Percentiles rank a stretch among this genome's conserved stretches.
Evolutionary conservation across 2,888 invertebrate genomes (phyloP).

Genomic region (Athalia cordata): DNA sequence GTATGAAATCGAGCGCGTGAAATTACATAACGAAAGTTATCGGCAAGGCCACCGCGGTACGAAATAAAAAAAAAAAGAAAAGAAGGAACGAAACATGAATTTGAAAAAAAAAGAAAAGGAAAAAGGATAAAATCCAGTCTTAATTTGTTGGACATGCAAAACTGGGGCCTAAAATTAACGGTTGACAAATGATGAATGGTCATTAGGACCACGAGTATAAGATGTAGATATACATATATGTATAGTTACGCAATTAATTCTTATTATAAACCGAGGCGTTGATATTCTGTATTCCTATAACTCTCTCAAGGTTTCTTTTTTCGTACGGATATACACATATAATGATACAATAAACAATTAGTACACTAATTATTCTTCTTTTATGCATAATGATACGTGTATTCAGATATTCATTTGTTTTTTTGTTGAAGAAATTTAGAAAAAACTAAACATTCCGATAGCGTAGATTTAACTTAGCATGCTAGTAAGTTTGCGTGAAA

Average conservation of each 20-base stretch:
- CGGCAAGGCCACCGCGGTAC: slow-evolving; percentile 32
- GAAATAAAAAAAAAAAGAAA: no score
- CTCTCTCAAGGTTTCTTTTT: slow-evolving; percentile 27
- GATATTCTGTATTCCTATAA: neutral
- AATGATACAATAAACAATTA: slow-evolving; percentile 25
- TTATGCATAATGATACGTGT: neutral
- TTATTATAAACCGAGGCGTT: neutral
- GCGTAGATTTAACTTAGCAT: no score
- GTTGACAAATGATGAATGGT: slow-evolving; percentile 45
- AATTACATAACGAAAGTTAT: slow-evolving; percentile 45
- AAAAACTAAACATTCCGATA: neutral
- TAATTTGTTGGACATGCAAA: slow-evolving; percentile 47
- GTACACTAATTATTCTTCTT: slow-evolving; percentile 20
- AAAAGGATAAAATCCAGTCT: slow-evolving; percentile 12
- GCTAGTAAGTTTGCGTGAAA: no score
- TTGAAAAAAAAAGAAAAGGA: neutral
- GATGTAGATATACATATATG: slow-evolving; percentile 2
- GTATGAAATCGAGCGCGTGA: slow-evolving; percentile 30
- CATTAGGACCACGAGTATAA: slow-evolving; percentile 31
- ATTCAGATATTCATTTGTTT: neutral
- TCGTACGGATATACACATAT: no score
- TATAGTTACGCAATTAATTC: no score
- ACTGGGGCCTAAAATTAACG: slow-evolving; percentile 46
- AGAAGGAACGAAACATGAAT: no score
- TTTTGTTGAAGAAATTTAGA: neutral